phyloP scores from a whole-genome alignment of 1,140 invertebrate species.

The Melanaphis sacchari region DNA sequence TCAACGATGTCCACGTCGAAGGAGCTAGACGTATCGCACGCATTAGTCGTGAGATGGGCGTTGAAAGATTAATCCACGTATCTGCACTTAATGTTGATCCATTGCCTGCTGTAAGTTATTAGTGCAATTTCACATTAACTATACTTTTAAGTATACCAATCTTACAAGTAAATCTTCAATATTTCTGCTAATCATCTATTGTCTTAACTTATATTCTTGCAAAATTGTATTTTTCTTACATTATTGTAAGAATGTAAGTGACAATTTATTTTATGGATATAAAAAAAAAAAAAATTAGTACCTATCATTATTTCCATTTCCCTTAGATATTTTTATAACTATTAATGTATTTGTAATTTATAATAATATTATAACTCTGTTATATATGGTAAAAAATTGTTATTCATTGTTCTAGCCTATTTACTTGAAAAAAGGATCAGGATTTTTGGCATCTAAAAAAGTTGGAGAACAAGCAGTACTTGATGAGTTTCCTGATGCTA shows the following conservation, averaged over 20 bases:
- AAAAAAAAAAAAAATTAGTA: not conserved
- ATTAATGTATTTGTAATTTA: not conserved
- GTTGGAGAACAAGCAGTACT: constrained; percentile 85
- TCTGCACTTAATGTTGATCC: constrained; percentile 76
- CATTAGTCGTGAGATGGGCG: constrained; percentile 76
- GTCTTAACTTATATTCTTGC: too few species aligned
- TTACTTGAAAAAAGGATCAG: constrained; percentile 71
- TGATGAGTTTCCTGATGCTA: constrained; percentile 95
- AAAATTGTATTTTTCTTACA: too few species aligned
- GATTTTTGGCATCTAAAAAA: constrained; percentile 77
- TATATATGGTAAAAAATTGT: not conserved
- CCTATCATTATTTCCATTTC: not conserved
- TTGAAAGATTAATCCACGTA: constrained; percentile 85
- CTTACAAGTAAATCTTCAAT: too few species aligned
- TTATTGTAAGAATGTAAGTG: too few species aligned
- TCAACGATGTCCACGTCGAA: constrained; percentile 80
- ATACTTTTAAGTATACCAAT: too few species aligned
- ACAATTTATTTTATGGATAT: too few species aligned
- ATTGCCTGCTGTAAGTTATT: constrained; percentile 49
- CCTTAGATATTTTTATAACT: not conserved
- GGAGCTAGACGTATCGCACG: constrained; percentile 78
- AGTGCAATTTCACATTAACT: not conserved
- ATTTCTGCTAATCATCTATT: not conserved
- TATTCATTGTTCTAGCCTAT: constrained; percentile 56
- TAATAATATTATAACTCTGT: not conserved